These are phyloP conservation scores for Vulpes ferrilata DNA, from an alignment of 2,113 vertebrate species.

Conservation along the genomic window DNA sequence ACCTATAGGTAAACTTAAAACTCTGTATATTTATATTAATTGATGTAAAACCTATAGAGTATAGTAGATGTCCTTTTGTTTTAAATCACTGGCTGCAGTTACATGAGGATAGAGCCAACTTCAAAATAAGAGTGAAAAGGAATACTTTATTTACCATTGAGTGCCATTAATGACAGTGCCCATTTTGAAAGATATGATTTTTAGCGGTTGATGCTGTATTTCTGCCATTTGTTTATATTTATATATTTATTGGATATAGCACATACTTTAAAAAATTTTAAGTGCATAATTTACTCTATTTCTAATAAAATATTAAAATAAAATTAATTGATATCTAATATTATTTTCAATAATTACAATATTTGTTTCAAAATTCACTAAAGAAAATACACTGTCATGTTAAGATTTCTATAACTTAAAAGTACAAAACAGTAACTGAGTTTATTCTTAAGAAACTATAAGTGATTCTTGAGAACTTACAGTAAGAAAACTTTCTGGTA, in stretches of 20 bases:
- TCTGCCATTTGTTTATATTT: neutral
- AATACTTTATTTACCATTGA: neutral
- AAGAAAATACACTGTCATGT: neutral
- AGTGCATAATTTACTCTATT: neutral
- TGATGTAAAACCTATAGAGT: neutral
- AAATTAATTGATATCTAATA: neutral
- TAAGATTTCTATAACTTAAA: conserved; percentile 6
- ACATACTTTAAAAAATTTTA: neutral
- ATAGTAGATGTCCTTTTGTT: neutral
- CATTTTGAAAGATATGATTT: conserved; percentile 15
- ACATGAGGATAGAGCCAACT: neutral
- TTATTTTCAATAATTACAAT: conserved; percentile 23
- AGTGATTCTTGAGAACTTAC: conserved; percentile 31
- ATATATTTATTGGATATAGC: neutral
- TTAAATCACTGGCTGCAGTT: neutral
- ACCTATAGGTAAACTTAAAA: neutral
- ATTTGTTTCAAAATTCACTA: conserved; percentile 46
- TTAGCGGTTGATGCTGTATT: neutral
- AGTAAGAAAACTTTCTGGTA: neutral
- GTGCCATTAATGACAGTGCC: neutral
- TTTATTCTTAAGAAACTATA: neutral
- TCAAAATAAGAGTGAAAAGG: neutral
- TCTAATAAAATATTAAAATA: conserved; percentile 42
- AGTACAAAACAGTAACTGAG: neutral
- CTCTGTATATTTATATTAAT: neutral